Evolutionary conservation across 2,113 vertebrate species (phyloP), one percentile per base, ranked within the genome.

Genomic region (Carassius gibelio): DNA sequence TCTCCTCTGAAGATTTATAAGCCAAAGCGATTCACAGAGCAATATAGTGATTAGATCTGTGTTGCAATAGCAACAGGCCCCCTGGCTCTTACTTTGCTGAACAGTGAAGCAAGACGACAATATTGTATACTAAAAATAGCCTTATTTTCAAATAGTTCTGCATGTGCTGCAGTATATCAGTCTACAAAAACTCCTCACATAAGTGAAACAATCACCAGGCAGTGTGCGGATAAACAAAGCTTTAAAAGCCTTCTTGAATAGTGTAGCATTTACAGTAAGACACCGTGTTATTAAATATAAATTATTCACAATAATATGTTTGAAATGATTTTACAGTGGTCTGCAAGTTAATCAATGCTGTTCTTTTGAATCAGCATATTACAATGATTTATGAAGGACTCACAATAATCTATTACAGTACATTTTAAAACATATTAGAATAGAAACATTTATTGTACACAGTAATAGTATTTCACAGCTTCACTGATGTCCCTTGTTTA

Each of bases 1-100:
- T 23, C 75, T 83, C 66, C 75, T 84, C 66, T 84, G 26, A 80
- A 80, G 68, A 84, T 84, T 87, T 84, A 74, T 45, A 83, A 84
- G 66, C 23, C n/a, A 8, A 69, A 48, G 66, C 4, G 10, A 42
- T 69, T 72, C 57, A 5, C 17, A 52, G 81, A 38, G 75, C 34
- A 19, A 85, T 55, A 71, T 34, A 78, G 75, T 82, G 69, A 74
- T 87, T 84, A 64, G 48, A 84, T 85, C 86, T 85, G 78, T 64
- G 83, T 81, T 84, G 45, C 50, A 83, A 76, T 50, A 74, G 68
- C 75, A 50, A 78, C 72, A 76, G 66, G 76, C 75, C 45, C 42
- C 69, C 68, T 15, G 52, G 48, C 57, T 64, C 11, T 38, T 71
- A 45, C 82, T 81, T 57, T 75, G 50, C 59, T 48, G 21, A 82